phyloP scores from a whole-genome alignment of 1,140 invertebrate species.

The Tetramorium alpestre region DNA sequence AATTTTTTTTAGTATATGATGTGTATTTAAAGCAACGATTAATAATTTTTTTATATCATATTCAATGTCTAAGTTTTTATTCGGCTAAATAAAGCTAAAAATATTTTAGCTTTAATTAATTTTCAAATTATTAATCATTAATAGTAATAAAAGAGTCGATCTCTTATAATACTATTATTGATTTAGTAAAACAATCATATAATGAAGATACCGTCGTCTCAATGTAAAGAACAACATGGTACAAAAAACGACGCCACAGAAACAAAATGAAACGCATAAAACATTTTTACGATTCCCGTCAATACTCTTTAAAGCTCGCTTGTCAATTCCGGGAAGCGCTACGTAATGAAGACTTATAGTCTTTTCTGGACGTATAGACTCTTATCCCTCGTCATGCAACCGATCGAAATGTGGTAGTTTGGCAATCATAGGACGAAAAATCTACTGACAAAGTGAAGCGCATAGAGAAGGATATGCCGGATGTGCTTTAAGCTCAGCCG shows the following conservation, averaged over 20 bases:
- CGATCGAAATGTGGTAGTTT: background rate
- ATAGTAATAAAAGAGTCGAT: background rate
- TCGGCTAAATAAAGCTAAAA: too few species aligned
- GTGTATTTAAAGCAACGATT: background rate
- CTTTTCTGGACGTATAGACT: background rate
- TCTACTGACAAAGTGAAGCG: background rate
- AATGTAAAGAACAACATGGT: background rate
- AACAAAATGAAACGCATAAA: conserved; percentile 3
- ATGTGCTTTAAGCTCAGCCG: conserved; percentile 38
- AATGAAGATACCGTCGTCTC: background rate
- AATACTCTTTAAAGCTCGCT: background rate
- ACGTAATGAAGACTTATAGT: conserved; percentile 11
- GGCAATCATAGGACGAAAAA: conserved; percentile 8
- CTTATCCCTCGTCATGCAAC: background rate
- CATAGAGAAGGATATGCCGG: conserved; percentile 17
- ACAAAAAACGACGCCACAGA: background rate
- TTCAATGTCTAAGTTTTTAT: too few species aligned
- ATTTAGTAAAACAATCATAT: background rate
- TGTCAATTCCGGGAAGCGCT: background rate
- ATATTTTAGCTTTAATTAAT: too few species aligned
- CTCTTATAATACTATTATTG: background rate
- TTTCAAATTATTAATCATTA: background rate
- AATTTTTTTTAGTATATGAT: background rate
- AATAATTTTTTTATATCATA: background rate
- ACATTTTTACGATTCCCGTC: conserved; percentile 28